Conservation (phyloP, 2,888 invertebrate species). For the Myopa tessellatipennis region DNA sequence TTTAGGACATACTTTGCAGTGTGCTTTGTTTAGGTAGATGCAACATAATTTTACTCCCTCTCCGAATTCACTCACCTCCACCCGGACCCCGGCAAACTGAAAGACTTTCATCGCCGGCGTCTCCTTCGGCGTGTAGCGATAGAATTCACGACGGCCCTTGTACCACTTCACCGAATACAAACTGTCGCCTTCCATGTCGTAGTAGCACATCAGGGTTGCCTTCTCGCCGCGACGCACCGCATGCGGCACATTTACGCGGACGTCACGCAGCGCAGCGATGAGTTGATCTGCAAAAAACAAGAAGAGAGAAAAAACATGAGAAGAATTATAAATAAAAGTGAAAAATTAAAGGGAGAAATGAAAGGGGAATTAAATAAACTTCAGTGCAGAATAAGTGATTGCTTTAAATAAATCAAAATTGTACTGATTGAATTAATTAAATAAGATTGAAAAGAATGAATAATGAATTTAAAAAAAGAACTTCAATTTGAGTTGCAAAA, state of each 20-base stretch:
- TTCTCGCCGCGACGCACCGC: conserved; percentile 74
- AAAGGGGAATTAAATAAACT: no score
- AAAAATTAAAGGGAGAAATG: no score
- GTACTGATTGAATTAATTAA: no score
- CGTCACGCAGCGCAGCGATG: conserved; percentile 70
- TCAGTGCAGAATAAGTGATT: no score
- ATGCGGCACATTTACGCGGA: conserved; percentile 74
- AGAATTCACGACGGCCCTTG: conserved; percentile 82
- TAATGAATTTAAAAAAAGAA: no score
- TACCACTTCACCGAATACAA: conserved; percentile 89
- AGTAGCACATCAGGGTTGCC: conserved; percentile 76
- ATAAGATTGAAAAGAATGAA: no score
- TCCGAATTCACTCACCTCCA: conserved; percentile 77
- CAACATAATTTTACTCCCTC: no score
- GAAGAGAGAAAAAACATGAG: neutral
- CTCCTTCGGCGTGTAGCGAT: conserved; percentile 81
- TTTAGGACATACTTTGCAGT: no score
- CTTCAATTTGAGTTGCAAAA: no score
- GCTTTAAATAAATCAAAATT: no score
- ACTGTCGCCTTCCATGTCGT: conserved; percentile 80
- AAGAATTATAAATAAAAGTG: no score
- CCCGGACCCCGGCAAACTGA: conserved; percentile 76
- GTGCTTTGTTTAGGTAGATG: no score
- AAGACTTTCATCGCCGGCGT: conserved; percentile 77
- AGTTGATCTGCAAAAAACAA: conserved; percentile 50